Evolutionary conservation across 2,113 vertebrate genomes (phyloP).

Genomic region (Bos javanicus): DNA sequence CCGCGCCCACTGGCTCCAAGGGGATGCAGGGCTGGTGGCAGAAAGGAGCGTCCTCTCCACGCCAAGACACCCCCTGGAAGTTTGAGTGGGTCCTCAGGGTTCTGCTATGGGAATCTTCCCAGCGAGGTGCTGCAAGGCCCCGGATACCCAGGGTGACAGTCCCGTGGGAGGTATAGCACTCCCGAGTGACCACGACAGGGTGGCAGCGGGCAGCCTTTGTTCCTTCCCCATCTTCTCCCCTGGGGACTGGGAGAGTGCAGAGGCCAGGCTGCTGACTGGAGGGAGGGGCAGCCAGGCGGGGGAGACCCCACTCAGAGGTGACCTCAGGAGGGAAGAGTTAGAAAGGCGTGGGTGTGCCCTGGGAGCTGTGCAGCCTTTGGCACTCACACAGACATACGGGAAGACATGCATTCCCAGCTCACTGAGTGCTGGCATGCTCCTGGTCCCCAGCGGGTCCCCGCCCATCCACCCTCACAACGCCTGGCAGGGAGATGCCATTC

Average conservation of each 20-base stretch:
- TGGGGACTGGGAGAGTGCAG: neutral
- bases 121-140: neutral
- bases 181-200: neutral
- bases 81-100: neutral
- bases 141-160: neutral
- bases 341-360: neutral
- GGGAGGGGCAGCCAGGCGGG: neutral
- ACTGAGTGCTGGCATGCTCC: neutral
- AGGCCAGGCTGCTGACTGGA: neutral
- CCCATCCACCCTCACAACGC: neutral
- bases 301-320: neutral
- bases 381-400: neutral
- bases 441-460: rapidly evolving
- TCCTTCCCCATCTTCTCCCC: neutral
- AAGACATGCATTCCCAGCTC: rapidly evolving
- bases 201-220: neutral
- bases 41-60: too few relatives aligned
- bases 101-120: neutral
- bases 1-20: neutral
- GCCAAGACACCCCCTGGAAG: neutral
- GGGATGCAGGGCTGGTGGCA: neutral
- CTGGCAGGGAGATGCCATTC: neutral
- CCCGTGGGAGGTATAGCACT: neutral
- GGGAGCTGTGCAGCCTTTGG: too few relatives aligned
- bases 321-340: neutral